A percentile compares a stretch with the other conserved stretches of the same genome.
phyloP scores from a whole-genome alignment of 2,113 vertebrate genomes.

The Hemiscyllium ocellatum region DNA sequence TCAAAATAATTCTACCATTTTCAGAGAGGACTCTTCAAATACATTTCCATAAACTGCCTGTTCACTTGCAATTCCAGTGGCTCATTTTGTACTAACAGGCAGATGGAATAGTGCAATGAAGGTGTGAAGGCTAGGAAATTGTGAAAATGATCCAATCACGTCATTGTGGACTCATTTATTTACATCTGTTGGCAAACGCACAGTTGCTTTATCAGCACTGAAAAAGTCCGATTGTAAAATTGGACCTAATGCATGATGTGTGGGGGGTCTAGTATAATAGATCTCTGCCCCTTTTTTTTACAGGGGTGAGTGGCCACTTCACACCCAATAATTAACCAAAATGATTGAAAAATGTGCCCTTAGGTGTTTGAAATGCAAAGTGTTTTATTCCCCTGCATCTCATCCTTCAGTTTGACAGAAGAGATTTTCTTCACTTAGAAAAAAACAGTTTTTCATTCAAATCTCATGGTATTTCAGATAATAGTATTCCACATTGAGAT shows the following conservation, averaged over 20 bases:
- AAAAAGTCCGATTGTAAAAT: conserved; percentile 13
- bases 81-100: neutral
- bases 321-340: neutral
- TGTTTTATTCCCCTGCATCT: neutral
- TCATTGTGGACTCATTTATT: neutral
- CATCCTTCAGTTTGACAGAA: conserved; percentile 13
- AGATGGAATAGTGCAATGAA: neutral
- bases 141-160: neutral
- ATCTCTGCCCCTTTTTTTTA: neutral
- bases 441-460: neutral
- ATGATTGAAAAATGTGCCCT: conserved; percentile 20
- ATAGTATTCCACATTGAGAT: neutral
- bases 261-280: neutral
- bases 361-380: conserved; percentile 1
- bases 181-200: neutral
- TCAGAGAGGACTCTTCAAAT: neutral
- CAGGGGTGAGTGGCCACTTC: neutral
- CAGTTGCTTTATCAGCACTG: neutral
- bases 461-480: conserved; percentile 23
- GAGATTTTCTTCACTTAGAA: neutral
- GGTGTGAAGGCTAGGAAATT: neutral
- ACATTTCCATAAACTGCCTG: neutral
- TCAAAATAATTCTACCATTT: neutral
- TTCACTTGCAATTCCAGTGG: neutral
- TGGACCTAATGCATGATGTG: neutral